Base-by-base conservation (phyloP, 2,113 vertebrate genomes). In the Syngnathus floridae region DNA sequence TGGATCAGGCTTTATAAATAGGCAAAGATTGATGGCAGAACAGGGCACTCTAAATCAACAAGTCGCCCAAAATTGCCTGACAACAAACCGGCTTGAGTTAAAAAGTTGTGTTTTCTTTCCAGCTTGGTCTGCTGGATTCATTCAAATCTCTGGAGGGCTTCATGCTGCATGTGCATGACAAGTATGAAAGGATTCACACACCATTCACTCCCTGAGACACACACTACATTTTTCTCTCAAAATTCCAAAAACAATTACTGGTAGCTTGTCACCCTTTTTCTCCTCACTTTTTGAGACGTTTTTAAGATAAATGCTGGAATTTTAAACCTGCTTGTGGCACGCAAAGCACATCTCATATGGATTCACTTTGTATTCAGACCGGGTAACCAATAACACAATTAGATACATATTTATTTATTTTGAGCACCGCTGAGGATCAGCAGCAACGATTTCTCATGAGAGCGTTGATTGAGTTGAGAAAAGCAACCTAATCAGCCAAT, bases 21-120 rank as follows among this genome's bases (percentile, higher is more conserved):
- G 75, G 65, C 45, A 49, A 80, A 83, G 83, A 91, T 84, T 80
- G 75, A 86, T 78, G 70, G 67, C 75, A 70, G 82, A 64, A 62
- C 31, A 4, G 79, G 81, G 82, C 17, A 80, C 73, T 80, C 66
- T 90, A 87, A 90, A 89, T 89, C 87, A 90, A 73, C 54, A 60
- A 74, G 78, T 79, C 69, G 65, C 78, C 71, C 70, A 82, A 74
- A 75, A 43, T 77, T 77, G 72, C 67, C 48, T 72, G 52, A 62
- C 58, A 78, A 77, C 66, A 72, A 81, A 78, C 75, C 70, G 49
- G 58, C 60, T 64, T n/a, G 55, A 75, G 69, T 73, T 72, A 74
- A 59, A 31, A 43, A n/a, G 57, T 75, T 79, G 55, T 80, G 70
- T 81, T 86, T 83, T 81, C 70, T 83, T 83, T 88, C 55, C 74